Conservation (phyloP, 2,797 vertebrate genomes). For the Columba guinea region DNA sequence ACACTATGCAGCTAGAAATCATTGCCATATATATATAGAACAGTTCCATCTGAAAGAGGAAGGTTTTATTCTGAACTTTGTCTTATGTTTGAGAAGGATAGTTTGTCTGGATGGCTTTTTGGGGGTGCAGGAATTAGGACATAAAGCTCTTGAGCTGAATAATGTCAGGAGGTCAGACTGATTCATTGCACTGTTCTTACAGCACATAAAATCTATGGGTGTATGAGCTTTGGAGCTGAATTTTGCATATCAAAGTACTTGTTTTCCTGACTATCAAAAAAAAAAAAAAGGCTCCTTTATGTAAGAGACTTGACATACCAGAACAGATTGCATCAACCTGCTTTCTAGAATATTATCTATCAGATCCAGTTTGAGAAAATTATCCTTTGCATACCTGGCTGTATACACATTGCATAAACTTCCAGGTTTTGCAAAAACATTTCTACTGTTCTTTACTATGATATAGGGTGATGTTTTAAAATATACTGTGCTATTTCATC, state of each 20-base stretch:
- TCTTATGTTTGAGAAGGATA: background rate
- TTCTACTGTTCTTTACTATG: background rate
- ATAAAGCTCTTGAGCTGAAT: background rate
- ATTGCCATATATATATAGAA: background rate
- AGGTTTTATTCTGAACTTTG: background rate
- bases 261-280: background rate
- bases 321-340: background rate
- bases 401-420: slow-evolving; percentile 12
- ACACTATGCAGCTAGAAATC: background rate
- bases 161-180: background rate
- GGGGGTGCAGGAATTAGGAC: background rate
- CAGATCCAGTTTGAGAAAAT: slow-evolving; percentile 45
- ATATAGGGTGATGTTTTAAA: background rate
- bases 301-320: background rate
- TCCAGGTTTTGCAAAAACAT: slow-evolving; percentile 8
- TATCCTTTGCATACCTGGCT: slow-evolving; percentile 18
- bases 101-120: background rate
- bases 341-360: background rate
- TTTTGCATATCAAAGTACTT: background rate
- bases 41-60: background rate
- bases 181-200: background rate
- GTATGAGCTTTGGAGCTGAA: background rate
- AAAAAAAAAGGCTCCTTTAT: background rate
- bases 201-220: background rate
- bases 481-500: background rate